Percentiles rank a stretch among this genome's conserved stretches.
Evolutionary conservation across 2,797 vertebrate species (phyloP).

Genomic region (Pempheris klunzingeri): DNA sequence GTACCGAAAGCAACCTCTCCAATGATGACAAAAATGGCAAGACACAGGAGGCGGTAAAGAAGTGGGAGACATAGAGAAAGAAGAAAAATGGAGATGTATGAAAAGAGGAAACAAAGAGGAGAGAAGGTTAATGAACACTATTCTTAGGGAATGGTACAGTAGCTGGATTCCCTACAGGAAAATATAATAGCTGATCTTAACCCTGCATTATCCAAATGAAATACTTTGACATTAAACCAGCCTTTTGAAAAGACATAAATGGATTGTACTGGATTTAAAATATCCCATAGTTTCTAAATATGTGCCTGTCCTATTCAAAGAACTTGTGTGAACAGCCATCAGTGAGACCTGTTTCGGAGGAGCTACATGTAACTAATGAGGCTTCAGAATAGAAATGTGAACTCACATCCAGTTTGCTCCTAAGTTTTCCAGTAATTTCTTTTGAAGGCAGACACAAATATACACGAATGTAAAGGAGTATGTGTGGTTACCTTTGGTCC

Average conservation of each 20-base stretch:
- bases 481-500: neutral
- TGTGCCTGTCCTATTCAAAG: slow-evolving; percentile 22
- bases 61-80: neutral
- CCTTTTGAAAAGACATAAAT: neutral
- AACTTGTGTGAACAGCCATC: slow-evolving; percentile 10
- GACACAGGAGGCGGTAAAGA: neutral
- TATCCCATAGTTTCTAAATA: slow-evolving; percentile 36
- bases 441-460: neutral
- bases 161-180: slow-evolving; percentile 26
- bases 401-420: neutral
- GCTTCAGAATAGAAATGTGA: neutral
- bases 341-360: neutral
- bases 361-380: slow-evolving; percentile 9
- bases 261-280: slow-evolving; percentile 21
- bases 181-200: slow-evolving; percentile 24
- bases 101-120: slow-evolving; percentile 6
- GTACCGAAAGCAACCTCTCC: neutral
- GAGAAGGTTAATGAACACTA: slow-evolving; percentile 53
- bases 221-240: slow-evolving; percentile 8
- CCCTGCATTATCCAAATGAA: slow-evolving; percentile 24
- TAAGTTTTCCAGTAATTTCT: neutral
- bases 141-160: slow-evolving; percentile 39
- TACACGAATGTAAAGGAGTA: neutral
- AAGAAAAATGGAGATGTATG: neutral
- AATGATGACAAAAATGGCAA: neutral